phyloP scores from a whole-genome alignment of 2,113 vertebrate genomes.

The Smithornis capensis region DNA sequence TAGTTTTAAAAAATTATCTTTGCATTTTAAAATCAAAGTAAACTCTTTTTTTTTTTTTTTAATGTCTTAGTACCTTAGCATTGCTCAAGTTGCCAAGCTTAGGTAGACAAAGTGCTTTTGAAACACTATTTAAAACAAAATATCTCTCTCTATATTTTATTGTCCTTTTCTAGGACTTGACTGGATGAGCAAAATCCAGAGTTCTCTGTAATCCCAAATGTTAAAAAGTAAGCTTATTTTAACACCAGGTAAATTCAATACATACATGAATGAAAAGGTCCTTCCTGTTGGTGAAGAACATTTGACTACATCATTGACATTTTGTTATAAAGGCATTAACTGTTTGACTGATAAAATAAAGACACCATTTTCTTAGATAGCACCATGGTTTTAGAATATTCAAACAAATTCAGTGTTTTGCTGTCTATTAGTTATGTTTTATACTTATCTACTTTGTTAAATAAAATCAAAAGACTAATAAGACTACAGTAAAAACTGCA shows the following conservation, averaged over 20 bases:
- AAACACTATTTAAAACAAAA: conserved; percentile 79
- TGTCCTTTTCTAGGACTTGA: conserved; percentile 69
- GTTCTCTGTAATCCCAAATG: conserved; percentile 68
- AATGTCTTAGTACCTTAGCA: conserved; percentile 76
- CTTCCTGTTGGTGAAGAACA: conserved; percentile 52
- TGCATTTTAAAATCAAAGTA: conserved; percentile 75
- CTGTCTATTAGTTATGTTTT: conserved; percentile 59
- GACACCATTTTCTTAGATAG: conserved; percentile 83
- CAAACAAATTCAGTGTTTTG: conserved; percentile 87
- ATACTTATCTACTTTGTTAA: conserved; percentile 74
- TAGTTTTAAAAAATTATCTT: conserved; percentile 70
- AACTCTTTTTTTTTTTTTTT: conserved; percentile 62
- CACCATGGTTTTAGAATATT: conserved; percentile 86
- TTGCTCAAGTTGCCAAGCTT: conserved; percentile 79
- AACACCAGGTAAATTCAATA: conserved; percentile 68
- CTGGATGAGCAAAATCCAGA: conserved; percentile 71
- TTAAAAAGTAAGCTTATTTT: conserved; percentile 71
- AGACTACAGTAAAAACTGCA: conserved; percentile 77
- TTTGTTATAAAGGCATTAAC: conserved; percentile 83
- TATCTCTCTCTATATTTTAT: conserved; percentile 69
- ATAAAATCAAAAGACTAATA: conserved; percentile 75
- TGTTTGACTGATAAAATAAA: conserved; percentile 73
- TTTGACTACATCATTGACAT: conserved; percentile 59
- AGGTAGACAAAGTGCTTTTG: conserved; percentile 86
- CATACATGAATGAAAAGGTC: conserved; percentile 64